These are phyloP conservation scores for Dysmachus trigonus DNA, from an alignment of 2,888 invertebrate species.

Conservation along the genomic window DNA sequence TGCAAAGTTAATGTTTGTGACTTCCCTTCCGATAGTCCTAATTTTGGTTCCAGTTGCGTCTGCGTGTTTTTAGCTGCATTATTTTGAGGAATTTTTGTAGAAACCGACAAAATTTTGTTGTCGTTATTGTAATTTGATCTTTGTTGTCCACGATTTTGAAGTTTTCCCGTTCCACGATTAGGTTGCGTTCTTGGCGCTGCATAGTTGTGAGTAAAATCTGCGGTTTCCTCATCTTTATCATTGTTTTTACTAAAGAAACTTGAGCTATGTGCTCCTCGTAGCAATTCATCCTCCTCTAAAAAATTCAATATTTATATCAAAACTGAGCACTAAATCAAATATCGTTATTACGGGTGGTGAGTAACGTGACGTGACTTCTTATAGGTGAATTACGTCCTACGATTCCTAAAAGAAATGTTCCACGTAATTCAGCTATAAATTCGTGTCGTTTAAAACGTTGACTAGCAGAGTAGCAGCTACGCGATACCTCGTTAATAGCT, in stretches of 20 bases:
- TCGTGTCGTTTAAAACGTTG: no score
- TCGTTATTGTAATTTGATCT: slow-evolving; percentile 39
- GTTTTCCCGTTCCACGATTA: slow-evolving; percentile 44
- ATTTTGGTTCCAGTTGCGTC: slow-evolving; percentile 48
- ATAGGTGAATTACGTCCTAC: no score
- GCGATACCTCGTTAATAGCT: no score
- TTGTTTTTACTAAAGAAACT: slow-evolving; percentile 77
- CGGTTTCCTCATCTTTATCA: slow-evolving; percentile 68
- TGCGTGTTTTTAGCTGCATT: neutral
- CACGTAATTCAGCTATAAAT: no score
- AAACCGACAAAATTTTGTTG: neutral
- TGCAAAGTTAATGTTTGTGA: slow-evolving; percentile 60
- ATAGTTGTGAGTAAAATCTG: slow-evolving; percentile 59
- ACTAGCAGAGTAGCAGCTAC: no score
- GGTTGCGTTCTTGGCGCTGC: slow-evolving; percentile 53
- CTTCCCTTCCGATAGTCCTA: slow-evolving; percentile 50
- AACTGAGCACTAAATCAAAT: neutral
- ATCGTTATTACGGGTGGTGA: neutral
- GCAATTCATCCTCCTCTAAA: slow-evolving; percentile 69
- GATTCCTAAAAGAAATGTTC: no score
- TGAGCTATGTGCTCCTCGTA: slow-evolving; percentile 77
- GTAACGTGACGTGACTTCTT: neutral
- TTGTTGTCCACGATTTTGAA: neutral
- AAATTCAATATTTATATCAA: slow-evolving; percentile 49
- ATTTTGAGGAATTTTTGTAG: neutral